These are phyloP conservation scores for Poeciliopsis occidentalis DNA, from an alignment of 2,113 vertebrate species.

Conservation along the genomic window DNA sequence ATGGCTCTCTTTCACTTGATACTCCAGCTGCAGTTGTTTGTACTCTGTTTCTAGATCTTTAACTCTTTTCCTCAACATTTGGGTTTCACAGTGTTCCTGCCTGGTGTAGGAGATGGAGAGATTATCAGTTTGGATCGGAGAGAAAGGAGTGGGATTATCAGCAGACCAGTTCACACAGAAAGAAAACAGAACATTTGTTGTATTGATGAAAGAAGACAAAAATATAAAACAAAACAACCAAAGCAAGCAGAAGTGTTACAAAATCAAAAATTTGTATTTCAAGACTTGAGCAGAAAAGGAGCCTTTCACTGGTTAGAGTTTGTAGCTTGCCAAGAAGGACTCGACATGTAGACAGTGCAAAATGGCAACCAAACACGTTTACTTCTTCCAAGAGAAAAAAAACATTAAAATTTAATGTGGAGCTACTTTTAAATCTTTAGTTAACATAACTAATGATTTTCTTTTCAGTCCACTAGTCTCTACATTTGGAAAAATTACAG, in stretches of 20 bases:
- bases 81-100: conserved; percentile 83
- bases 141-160: conserved; percentile 4
- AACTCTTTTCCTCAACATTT: conserved; percentile 84
- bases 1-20: conserved; percentile 81
- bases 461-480: too few relatives aligned
- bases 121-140: conserved; percentile 45
- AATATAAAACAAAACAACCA: background rate
- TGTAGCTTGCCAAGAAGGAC: too few relatives aligned
- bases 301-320: too few relatives aligned
- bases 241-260: background rate
- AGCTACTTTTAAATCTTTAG: background rate
- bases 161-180: conserved; percentile 50
- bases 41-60: conserved; percentile 86
- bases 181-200: conserved; percentile 26
- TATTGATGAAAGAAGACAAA: background rate
- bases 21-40: conserved; percentile 85
- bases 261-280: too few relatives aligned
- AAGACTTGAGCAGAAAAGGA: too few relatives aligned
- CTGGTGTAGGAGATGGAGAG: conserved; percentile 76
- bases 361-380: background rate
- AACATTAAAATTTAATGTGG: background rate
- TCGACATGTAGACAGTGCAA: too few relatives aligned
- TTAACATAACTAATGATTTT: background rate
- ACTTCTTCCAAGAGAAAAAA: background rate
- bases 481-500: too few relatives aligned